phyloP scores from a whole-genome alignment of 2,888 invertebrate species.

The Amorpha juglandis region DNA sequence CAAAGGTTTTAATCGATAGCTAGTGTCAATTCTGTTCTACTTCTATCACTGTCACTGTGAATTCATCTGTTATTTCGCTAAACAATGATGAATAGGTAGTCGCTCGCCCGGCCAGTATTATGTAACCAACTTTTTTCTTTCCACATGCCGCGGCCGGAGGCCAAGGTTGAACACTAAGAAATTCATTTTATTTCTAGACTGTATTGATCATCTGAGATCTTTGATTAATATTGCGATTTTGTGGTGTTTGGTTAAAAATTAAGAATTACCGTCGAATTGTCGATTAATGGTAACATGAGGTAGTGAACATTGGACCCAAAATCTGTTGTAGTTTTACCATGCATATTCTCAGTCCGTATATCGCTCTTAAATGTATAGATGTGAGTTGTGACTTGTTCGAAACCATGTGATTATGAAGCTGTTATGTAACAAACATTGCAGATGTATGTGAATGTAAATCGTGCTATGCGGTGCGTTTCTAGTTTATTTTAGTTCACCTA shows the following conservation, averaged over 20 bases:
- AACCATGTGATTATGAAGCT: constrained; percentile 71
- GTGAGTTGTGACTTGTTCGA: constrained; percentile 55
- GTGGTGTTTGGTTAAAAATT: constrained; percentile 37
- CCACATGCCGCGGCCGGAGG: constrained; percentile 49
- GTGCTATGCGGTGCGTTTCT: constrained; percentile 56
- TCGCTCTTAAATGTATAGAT: constrained; percentile 14
- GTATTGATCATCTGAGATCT: constrained; percentile 37
- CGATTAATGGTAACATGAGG: constrained; percentile 45
- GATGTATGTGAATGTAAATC: constrained; percentile 53
- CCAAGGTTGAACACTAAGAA: constrained; percentile 59
- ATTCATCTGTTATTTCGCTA: constrained; percentile 33
- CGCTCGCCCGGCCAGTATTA: constrained; percentile 62
- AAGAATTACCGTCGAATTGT: constrained; percentile 36
- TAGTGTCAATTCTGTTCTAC: constrained; percentile 11
- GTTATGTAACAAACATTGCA: constrained; percentile 68
- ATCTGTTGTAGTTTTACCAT: constrained; percentile 42
- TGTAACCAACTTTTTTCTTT: constrained; percentile 68
- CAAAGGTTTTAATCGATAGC: constrained; percentile 4
- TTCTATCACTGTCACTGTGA: background rate
- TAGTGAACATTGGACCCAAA: constrained; percentile 39
- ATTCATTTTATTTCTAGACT: constrained; percentile 37
- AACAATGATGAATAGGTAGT: constrained; percentile 49
- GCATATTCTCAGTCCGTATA: constrained; percentile 32
- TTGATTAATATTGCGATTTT: constrained; percentile 35
- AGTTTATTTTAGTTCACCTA: constrained; percentile 55